phyloP scores from a whole-genome alignment of 1,140 invertebrate genomes.

The Charaxes varanes region DNA sequence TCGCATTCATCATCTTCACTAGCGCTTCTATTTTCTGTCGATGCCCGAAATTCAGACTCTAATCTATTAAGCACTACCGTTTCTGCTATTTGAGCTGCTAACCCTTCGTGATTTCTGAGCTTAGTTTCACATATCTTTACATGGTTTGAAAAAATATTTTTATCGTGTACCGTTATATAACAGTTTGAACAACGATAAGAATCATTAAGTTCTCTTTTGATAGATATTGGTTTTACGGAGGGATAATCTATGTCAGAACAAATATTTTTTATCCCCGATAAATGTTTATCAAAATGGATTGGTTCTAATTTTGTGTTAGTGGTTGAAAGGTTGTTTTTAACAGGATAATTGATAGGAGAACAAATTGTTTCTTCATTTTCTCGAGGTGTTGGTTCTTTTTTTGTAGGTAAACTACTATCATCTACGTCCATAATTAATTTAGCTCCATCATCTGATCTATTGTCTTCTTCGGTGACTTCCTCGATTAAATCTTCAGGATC shows the following conservation, averaged over 20 bases:
- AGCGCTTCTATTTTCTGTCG: constrained; percentile 62
- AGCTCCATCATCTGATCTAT: constrained; percentile 69
- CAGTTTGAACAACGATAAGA: constrained; percentile 76
- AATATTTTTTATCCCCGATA: constrained; percentile 64
- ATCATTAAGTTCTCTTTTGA: constrained; percentile 61
- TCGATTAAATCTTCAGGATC: constrained; percentile 72
- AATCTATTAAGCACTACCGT: constrained; percentile 69
- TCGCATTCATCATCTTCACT: constrained; percentile 69
- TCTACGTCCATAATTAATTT: constrained; percentile 80
- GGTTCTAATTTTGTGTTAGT: constrained; percentile 85
- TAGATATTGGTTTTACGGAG: constrained; percentile 46
- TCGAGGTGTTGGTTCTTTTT: constrained; percentile 58
- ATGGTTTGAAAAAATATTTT: constrained; percentile 84
- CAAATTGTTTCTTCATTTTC: constrained; percentile 32
- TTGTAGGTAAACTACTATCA: constrained; percentile 69
- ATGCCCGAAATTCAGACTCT: constrained; percentile 73
- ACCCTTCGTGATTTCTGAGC: constrained; percentile 70
- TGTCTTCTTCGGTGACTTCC: constrained; percentile 74
- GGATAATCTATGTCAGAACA: constrained; percentile 64
- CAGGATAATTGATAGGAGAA: constrained; percentile 34
- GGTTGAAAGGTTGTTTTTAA: constrained; percentile 56
- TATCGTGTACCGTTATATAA: constrained; percentile 75
- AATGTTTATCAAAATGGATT: constrained; percentile 80
- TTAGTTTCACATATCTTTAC: constrained; percentile 77
- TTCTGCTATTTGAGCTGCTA: constrained; percentile 70